Percentiles rank a stretch among this genome's conserved stretches.
Evolutionary conservation across 2,888 invertebrate genomes (phyloP).

Genomic region (Carpatolechia fugitivella): DNA sequence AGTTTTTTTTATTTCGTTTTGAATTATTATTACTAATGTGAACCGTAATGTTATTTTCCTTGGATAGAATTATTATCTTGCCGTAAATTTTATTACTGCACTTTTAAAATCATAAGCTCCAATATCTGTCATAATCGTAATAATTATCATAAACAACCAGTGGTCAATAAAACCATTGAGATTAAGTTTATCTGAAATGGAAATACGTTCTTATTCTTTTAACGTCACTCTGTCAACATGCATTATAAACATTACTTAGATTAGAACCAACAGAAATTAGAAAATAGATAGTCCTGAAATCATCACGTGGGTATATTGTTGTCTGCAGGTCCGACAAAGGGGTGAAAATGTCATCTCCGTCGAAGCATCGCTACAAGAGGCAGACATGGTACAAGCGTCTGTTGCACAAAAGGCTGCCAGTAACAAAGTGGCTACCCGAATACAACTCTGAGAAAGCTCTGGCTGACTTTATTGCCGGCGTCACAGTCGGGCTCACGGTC

Average conservation of each 20-base stretch:
- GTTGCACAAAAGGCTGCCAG: constrained; percentile 79
- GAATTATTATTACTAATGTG: too few species aligned
- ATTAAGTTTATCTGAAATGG: constrained; percentile 9
- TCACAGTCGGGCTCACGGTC: constrained; percentile 95
- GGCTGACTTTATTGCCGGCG: constrained; percentile 93
- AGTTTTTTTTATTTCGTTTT: too few species aligned
- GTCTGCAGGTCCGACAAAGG: too few species aligned
- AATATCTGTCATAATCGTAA: too few species aligned
- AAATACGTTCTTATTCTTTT: constrained; percentile 13
- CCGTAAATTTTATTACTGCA: too few species aligned
- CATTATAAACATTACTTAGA: too few species aligned
- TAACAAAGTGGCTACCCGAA: constrained; percentile 85
- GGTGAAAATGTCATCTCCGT: constrained; percentile 62
- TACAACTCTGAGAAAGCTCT: constrained; percentile 88
- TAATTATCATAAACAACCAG: constrained; percentile 28
- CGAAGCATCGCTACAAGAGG: constrained; percentile 63
- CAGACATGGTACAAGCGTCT: constrained; percentile 58
- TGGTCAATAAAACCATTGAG: constrained; percentile 4
- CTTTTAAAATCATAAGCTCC: too few species aligned
- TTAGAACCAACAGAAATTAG: too few species aligned
- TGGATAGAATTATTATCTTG: too few species aligned
- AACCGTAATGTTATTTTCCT: too few species aligned
- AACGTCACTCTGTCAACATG: constrained; percentile 15
- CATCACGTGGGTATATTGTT: too few species aligned
- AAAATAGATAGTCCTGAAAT: too few species aligned